Evolutionary conservation across 1,140 invertebrate species (phyloP), one percentile per base, ranked within the genome.

Genomic region (Anastatus disparis): DNA sequence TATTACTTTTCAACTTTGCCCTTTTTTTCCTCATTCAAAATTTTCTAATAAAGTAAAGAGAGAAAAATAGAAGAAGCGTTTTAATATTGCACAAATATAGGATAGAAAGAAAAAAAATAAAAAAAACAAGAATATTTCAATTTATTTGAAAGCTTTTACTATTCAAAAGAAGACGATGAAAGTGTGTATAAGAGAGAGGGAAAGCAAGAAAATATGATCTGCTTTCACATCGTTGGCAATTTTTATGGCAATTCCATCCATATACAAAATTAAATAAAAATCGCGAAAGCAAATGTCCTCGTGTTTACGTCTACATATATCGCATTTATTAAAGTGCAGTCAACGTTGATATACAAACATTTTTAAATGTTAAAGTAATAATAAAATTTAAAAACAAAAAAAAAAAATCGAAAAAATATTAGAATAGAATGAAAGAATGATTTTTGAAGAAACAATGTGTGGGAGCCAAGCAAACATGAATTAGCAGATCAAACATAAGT

Each of bases 401-500:
- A 61, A 61, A 17, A 55, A 17, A 0, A 24, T n/a, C 6, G 6
- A n/a, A 44, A 13, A 26, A 40, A 13, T 17, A 55, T 2, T 4
- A 20, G 17, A 55, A 10, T 42, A 20, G 8, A 59, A 61, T 46
- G 26, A 20, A 48, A 26, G 20, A 6, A 15, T 2, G 31, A 27
- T 44, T 24, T 24, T 2, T 9, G 10, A 61, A 68, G 64, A 22
- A 56, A 22, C n/a, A 38, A 2, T 29, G 10, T 38, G 42, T 67
- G 68, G 42, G 65, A 20, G 55, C 29, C 12, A 67, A 68, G 67
- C 56, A 77, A 75, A 75, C 64, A 75, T 31, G 68, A 76, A 76
- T 76, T 71, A 76, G 62, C 70, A 69, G 71, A 68, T 72, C 68
- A 76, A 76, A 74, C 70, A 74, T 56, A 53, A 38, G 15, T 26